Conservation (phyloP, 2,888 invertebrate species). For the Zaprionus lineosus region DNA sequence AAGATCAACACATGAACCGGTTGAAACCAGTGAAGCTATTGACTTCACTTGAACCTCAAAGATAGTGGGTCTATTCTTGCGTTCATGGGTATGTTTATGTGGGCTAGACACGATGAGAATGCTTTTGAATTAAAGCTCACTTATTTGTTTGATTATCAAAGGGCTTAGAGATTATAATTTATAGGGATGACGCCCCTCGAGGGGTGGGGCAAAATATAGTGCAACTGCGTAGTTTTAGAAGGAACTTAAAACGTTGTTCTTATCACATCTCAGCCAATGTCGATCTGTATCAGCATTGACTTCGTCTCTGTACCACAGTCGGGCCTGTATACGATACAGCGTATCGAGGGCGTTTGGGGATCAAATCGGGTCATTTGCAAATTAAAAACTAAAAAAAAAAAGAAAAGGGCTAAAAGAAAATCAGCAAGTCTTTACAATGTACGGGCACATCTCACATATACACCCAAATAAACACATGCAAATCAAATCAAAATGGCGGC, state of each 20-base stretch:
- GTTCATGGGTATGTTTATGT: constrained; percentile 10
- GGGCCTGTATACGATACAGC: not conserved
- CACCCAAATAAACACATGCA: not conserved
- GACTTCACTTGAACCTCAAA: constrained; percentile 37
- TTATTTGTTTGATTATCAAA: no score
- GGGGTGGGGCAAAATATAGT: no score
- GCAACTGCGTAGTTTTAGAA: constrained; percentile 41
- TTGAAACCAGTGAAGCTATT: constrained; percentile 27
- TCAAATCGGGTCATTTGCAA: constrained; percentile 22
- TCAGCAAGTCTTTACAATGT: constrained; percentile 13
- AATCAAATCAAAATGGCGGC: constrained; percentile 54
- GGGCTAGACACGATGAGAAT: no score
- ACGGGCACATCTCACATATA: constrained; percentile 6
- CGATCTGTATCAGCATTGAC: constrained; percentile 16
- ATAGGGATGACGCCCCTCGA: no score
- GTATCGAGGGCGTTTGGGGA: constrained; percentile 10
- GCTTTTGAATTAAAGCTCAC: no score
- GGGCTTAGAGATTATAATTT: no score
- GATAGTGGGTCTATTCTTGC: constrained; percentile 11
- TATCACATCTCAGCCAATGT: constrained; percentile 34
- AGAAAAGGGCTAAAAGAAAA: constrained; percentile 15
- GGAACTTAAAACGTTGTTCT: constrained; percentile 23
- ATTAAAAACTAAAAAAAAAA: constrained; percentile 4
- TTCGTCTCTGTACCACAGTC: not conserved
- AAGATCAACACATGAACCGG: constrained; percentile 22